Evolutionary conservation across 2,888 invertebrate genomes (phyloP).

Genomic region (Archaeoteleia sp.): DNA sequence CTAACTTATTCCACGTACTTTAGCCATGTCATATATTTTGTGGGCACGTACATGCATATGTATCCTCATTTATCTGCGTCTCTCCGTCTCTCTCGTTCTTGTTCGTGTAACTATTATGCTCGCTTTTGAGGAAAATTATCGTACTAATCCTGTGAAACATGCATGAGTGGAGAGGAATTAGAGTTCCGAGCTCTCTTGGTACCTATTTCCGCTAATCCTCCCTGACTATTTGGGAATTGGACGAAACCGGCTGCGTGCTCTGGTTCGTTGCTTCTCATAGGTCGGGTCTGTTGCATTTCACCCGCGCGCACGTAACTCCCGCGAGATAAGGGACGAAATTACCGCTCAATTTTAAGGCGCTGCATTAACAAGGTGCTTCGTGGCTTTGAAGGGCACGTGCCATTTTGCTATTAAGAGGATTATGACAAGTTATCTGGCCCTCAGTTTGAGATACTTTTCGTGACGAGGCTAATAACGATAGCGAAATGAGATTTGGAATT

Average conservation of each 20-base stretch:
- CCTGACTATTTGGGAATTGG: slow-evolving; percentile 53
- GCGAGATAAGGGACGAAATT: slow-evolving; percentile 48
- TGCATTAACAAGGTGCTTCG: slow-evolving; percentile 55
- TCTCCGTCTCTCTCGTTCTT: too few relatives aligned
- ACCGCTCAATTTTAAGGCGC: slow-evolving; percentile 51
- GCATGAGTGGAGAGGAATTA: slow-evolving; percentile 57
- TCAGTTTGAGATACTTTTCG: too few relatives aligned
- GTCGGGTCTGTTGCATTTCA: not conserved
- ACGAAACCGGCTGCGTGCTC: slow-evolving; percentile 17
- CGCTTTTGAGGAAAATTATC: slow-evolving; percentile 53
- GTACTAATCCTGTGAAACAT: slow-evolving; percentile 60
- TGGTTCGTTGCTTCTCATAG: slow-evolving; percentile 29
- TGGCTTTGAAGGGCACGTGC: slow-evolving; percentile 33
- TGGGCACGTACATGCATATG: too few relatives aligned
- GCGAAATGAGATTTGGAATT: too few relatives aligned
- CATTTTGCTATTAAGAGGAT: slow-evolving; percentile 2
- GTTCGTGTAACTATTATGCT: too few relatives aligned
- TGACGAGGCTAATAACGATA: too few relatives aligned
- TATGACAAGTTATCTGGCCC: not conserved
- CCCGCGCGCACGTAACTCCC: slow-evolving; percentile 2
- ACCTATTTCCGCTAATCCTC: slow-evolving; percentile 53
- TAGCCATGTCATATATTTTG: too few relatives aligned
- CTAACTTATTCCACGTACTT: too few relatives aligned
- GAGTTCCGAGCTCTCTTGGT: slow-evolving; percentile 34
- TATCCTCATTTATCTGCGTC: too few relatives aligned